Base-by-base conservation (phyloP, 1,140 invertebrate genomes). In the Hesperophylax magnus region DNA sequence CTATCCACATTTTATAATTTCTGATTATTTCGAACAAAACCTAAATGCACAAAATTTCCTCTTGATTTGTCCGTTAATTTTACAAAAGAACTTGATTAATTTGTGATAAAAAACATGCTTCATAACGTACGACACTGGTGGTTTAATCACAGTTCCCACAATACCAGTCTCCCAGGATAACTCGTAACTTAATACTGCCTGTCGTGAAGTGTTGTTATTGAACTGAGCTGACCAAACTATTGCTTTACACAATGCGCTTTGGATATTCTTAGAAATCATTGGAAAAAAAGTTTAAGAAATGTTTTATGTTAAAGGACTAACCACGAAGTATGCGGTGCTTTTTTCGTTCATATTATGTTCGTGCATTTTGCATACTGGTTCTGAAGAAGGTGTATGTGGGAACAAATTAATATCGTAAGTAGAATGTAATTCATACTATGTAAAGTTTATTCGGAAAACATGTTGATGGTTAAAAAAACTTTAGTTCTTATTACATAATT, bases 321-420 rank as follows among this genome's bases (percentile, higher is more conserved):
- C 20, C 11, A 15, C 24, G 22, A 61, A 27, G 15, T 61, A 14
- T 22, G 54, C 27, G 20, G 52, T 58, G 52, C 3, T 74, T 15
- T n/a, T 58, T 1, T 24, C 24, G 22, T 58, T 77, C 22, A 20
- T 69, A 8, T 27, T 69, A 15, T 54, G 34, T 58, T 69, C 65
- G 22, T 24, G 31, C 34, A n/a, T 78, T 67, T 18, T 65, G 15
- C 5, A 61, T 18, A 52, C 11, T 18, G 24, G 11, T 61, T 31
- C 14, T 14, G 54, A 76, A 31, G 58, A 78, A 14, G 77, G 77
- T 2, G 20, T 78, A 0, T 78, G 77, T 56, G 77, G 77, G 17
- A 69, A 47, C 18, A 69, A 69, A 56, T 20, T 58, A 65, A 78
- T 69, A 69, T 34, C 77, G 65, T 78, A 71, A 78, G 63, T 71